These are phyloP conservation scores for Catharus ustulatus DNA, from an alignment of 2,797 vertebrate genomes.

Conservation along the genomic window DNA sequence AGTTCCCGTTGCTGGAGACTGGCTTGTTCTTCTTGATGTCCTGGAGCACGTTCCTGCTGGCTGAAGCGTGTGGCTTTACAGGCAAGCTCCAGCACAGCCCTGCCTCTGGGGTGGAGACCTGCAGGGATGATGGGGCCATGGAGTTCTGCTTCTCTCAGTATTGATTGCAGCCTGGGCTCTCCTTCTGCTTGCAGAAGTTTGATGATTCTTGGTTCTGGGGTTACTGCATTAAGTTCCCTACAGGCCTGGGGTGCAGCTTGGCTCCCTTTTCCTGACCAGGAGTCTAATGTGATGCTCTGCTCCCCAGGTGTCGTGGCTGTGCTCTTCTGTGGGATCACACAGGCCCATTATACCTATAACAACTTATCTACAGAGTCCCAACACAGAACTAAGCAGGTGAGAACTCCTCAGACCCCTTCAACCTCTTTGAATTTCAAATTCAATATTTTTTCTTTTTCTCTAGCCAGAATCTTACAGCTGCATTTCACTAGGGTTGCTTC, in stretches of 20 bases:
- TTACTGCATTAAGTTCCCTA: neutral
- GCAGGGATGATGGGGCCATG: neutral
- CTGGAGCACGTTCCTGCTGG: conserved; percentile 96
- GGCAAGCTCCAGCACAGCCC: conserved; percentile 75
- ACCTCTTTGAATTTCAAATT: neutral
- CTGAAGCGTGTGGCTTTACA: conserved; percentile 96
- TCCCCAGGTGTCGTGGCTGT: conserved; percentile 93
- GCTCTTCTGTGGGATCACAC: conserved; percentile 96
- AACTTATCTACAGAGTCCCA: conserved; percentile 96
- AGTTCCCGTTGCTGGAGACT: conserved; percentile 93
- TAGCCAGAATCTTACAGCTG: neutral
- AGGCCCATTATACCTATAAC: conserved; percentile 97
- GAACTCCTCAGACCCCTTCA: conserved; percentile 5
- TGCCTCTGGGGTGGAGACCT: neutral
- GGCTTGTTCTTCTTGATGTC: conserved; percentile 98
- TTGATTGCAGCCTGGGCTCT: fast-evolving
- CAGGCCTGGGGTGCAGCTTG: neutral
- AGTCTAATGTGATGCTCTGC: neutral
- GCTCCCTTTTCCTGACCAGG: neutral
- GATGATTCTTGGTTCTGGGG: neutral
- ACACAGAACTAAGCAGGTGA: conserved; percentile 94
- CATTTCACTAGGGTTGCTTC: neutral
- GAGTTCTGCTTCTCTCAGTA: neutral
- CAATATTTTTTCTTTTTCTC: neutral
- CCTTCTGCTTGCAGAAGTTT: neutral